Percentiles rank a stretch among this genome's conserved stretches.
Evolutionary conservation across 2,888 invertebrate species (phyloP).

Genomic region (Esperia sulphurella): DNA sequence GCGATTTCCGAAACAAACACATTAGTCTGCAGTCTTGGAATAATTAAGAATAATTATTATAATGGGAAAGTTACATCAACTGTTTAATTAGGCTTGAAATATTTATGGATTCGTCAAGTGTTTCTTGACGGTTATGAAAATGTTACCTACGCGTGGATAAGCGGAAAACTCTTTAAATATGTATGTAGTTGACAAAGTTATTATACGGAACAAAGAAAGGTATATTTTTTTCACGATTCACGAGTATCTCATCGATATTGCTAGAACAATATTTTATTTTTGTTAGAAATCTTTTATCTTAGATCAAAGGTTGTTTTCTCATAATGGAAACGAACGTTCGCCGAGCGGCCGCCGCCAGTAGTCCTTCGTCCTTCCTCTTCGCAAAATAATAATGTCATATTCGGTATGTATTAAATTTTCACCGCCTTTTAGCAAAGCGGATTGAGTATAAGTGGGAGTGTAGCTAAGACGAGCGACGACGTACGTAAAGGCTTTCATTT

Average conservation of each 20-base stretch:
- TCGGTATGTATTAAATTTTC: constrained; percentile 63
- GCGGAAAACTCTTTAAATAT: not conserved
- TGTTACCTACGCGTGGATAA: not conserved
- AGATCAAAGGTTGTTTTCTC: not conserved
- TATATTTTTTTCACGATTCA: not conserved
- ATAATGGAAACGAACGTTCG: not conserved
- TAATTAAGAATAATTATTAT: constrained; percentile 25
- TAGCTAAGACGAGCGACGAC: constrained; percentile 29
- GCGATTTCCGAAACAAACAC: constrained; percentile 48
- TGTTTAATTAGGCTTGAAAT: constrained; percentile 15
- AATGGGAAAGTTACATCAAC: constrained; percentile 10
- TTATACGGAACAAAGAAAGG: not conserved
- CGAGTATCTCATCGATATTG: not conserved
- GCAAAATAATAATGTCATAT: constrained; percentile 31
- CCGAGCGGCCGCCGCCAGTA: not conserved
- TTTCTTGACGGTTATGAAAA: not conserved
- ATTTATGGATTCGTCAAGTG: constrained; percentile 6
- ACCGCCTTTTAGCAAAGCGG: constrained; percentile 65
- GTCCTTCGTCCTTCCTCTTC: not conserved
- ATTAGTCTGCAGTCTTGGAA: constrained; percentile 35
- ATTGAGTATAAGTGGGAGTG: constrained; percentile 38
- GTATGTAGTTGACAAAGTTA: not conserved
- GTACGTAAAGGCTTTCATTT: constrained; percentile 70
- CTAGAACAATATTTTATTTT: not conserved
- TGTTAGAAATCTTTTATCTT: not conserved